A percentile compares a stretch with the other conserved stretches of the same genome.
Conservation (phyloP, 2,113 vertebrate genomes). For the Bos taurus region ARS-UCD2.0 NC_037349.1:57086501-57087000, state of each 20-base stretch:
- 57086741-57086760: background rate
- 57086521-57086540: background rate
- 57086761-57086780: background rate
- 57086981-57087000: background rate
- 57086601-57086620: background rate
- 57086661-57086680: background rate
- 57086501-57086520: background rate
- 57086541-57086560: background rate
- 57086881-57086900: background rate
- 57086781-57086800: background rate
- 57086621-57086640: constrained; percentile 1
- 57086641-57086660: constrained; percentile 8
- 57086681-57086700: background rate
- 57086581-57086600: background rate
- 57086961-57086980: background rate
- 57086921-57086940: constrained; percentile 13
- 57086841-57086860: background rate
- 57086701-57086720: background rate
- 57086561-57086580: background rate
- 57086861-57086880: background rate
- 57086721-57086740: background rate
- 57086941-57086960: background rate
- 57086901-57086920: background rate
- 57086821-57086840: background rate
- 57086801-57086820: background rate